Base-by-base conservation (phyloP, 2,113 vertebrate genomes). In the Misgurnus anguillicaudatus region DNA sequence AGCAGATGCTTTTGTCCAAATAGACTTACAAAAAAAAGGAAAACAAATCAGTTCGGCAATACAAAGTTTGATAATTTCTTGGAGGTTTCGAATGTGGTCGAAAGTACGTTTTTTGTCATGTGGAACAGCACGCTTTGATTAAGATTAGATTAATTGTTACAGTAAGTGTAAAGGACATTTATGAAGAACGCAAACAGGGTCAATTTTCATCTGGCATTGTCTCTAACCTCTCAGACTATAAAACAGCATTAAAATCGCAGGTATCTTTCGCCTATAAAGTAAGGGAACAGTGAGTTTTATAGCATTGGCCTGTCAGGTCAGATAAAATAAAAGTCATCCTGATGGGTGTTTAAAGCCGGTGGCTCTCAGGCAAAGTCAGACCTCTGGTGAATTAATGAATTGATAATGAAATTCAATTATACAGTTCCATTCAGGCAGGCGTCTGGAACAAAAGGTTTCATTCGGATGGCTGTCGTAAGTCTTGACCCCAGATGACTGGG, bases 391-490 rank as follows among this genome's bases (percentile, higher is more conserved):
- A 78, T 67, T 73, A 63, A 78, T 82, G 60, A 61, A 82, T 82
- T 78, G 75, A 67, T 78, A 78, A 82, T 78, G 66, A 72, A 78
- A 82, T 82, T 48, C 6, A 72, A 64, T 78, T 74, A 78, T 65
- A 62, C 62, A 67, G 51, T 31, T 69, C 60, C 62, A 74, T 78
- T 82, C 53, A 74, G 62, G 13, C 77, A 64, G 39, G 21, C 16
- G 7, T 74, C 61, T 24, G 41, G 57, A 57, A 68, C 51, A 77
- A 68, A 66, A 65, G 81, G 60, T 41, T 36, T 72, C 24, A 13
- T 72, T 62, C 48, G 9, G 17, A 45, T 5, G 51, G 48, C 10
- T 38, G 41, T 80, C 48, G 48, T 74, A 66, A 80, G 70, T 60
- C 68, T 55, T 62, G 75, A 63, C 61, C 79, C 42, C 48, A 19